Evolutionary conservation across 2,888 invertebrate species (phyloP).

Genomic region (Scrobipalpa atriplicella): DNA sequence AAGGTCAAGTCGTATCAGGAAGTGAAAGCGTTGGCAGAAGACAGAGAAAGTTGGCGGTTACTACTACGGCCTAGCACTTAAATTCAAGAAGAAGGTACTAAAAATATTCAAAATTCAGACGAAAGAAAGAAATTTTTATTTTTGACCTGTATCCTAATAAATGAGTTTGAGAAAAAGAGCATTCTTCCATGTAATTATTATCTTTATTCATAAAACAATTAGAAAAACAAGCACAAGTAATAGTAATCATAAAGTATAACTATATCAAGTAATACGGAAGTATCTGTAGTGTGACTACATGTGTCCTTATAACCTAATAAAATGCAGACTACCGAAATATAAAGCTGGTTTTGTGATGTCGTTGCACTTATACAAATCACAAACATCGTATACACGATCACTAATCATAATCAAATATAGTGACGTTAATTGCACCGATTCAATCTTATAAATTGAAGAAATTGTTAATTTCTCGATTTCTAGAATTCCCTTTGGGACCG

Average conservation of each 20-base stretch:
- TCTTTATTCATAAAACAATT: slow-evolving; percentile 58
- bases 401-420: not conserved
- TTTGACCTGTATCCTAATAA: too few relatives aligned
- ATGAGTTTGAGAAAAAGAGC: too few relatives aligned
- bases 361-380: slow-evolving; percentile 27
- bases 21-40: too few relatives aligned
- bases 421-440: slow-evolving; percentile 27
- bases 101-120: too few relatives aligned
- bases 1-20: too few relatives aligned
- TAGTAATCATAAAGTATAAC: slow-evolving; percentile 41
- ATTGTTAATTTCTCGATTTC: not conserved
- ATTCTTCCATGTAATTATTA: slow-evolving; percentile 36
- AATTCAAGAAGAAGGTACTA: too few relatives aligned
- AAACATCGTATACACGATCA: slow-evolving; percentile 22
- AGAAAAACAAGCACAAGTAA: slow-evolving; percentile 56
- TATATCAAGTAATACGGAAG: slow-evolving; percentile 46
- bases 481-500: not conserved
- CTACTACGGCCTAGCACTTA: too few relatives aligned
- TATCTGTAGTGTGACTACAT: slow-evolving; percentile 45
- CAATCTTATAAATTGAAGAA: slow-evolving; percentile 27
- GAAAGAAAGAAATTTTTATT: not conserved
- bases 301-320: slow-evolving; percentile 45
- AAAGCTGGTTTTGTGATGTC: slow-evolving; percentile 25
- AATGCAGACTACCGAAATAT: slow-evolving; percentile 23
- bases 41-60: too few relatives aligned